phyloP scores from a whole-genome alignment of 2,113 vertebrate species.

The Eleginops maclovinus region DNA sequence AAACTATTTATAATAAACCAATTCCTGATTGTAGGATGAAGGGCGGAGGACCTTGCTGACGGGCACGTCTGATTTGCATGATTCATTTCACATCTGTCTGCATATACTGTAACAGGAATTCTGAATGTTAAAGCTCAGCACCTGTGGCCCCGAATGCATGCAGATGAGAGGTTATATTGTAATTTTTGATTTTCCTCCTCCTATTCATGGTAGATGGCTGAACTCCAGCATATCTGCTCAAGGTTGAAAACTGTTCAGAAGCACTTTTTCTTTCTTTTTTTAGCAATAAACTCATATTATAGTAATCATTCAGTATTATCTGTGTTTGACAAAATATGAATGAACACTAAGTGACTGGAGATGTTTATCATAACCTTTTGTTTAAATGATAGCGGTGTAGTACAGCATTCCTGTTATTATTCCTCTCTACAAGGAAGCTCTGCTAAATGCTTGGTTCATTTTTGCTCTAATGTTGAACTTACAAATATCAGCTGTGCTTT shows the following conservation, averaged over 20 bases:
- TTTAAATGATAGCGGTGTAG: not conserved
- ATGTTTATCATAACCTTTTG: not conserved
- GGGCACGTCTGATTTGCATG: conserved; percentile 64
- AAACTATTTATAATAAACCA: conserved; percentile 37
- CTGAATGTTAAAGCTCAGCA: conserved; percentile 55
- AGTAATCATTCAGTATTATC: not conserved
- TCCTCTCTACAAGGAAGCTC: no score
- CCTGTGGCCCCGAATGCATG: conserved; percentile 50
- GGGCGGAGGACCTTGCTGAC: conserved; percentile 63
- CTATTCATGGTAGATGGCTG: not conserved
- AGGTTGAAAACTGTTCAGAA: conserved; percentile 30
- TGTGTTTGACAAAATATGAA: not conserved
- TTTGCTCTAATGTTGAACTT: no score
- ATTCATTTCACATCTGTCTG: conserved; percentile 59
- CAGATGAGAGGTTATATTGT: conserved; percentile 26
- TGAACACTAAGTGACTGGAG: not conserved
- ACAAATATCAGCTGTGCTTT: no score
- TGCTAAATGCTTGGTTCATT: no score
- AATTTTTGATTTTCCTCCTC: conserved; percentile 57
- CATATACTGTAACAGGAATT: conserved; percentile 30
- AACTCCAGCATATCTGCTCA: conserved; percentile 2
- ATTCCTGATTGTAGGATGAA: conserved; percentile 57
- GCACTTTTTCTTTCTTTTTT: not conserved
- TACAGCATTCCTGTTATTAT: not conserved
- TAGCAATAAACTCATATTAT: not conserved